A percentile compares a stretch with the other conserved stretches of the same genome.
These are phyloP conservation scores for Ranitomeya imitator DNA, from an alignment of 2,113 vertebrate species.

Conservation along the genomic window DNA sequence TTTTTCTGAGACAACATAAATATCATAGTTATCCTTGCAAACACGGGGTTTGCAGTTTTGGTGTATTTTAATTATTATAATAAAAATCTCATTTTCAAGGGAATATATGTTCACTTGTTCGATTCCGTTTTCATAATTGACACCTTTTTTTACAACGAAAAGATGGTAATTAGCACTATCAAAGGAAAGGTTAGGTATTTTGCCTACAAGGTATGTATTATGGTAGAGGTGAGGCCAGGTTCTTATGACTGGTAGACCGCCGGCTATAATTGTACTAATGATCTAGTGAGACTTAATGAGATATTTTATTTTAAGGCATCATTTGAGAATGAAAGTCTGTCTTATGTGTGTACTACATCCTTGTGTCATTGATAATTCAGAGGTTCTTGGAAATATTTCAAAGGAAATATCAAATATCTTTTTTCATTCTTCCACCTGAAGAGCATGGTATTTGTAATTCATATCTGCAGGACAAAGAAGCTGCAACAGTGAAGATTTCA, in stretches of 20 bases:
- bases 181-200: background rate
- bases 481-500: background rate
- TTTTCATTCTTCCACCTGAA: background rate
- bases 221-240: no score
- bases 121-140: no score
- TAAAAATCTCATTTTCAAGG: no score
- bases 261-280: background rate
- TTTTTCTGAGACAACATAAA: no score
- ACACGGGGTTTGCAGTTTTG: no score
- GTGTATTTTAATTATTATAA: no score
- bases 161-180: no score
- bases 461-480: constrained; percentile 5
- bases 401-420: background rate
- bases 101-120: no score
- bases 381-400: background rate
- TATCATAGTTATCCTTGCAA: no score
- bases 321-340: background rate
- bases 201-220: background rate
- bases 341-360: background rate
- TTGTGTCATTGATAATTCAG: background rate
- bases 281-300: background rate
- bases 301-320: background rate
- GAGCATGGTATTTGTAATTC: background rate
- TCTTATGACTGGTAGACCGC: background rate
- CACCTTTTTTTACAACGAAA: no score